phyloP scores from a whole-genome alignment of 2,797 vertebrate species.

The Amniataba percoides region DNA sequence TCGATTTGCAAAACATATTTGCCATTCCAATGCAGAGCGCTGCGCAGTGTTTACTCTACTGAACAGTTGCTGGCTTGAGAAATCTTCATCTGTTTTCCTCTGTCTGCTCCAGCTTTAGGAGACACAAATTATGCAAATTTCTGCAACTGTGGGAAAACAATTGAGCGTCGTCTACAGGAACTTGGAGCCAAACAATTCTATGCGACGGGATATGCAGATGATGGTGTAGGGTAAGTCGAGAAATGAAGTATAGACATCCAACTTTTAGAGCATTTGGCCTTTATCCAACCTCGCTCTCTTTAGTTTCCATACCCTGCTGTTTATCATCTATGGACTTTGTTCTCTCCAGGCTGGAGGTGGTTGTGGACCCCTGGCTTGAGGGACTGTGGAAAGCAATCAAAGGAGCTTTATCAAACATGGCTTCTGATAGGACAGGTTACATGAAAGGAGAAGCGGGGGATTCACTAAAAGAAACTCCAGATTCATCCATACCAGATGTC shows the following conservation, averaged over 20 bases:
- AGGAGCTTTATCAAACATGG: constrained; percentile 83
- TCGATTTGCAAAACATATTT: constrained; percentile 28
- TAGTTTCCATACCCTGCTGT: not conserved
- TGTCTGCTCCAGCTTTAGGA: constrained; percentile 88
- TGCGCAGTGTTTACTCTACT: constrained; percentile 29
- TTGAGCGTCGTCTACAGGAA: constrained; percentile 90
- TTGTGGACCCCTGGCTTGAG: constrained; percentile 95
- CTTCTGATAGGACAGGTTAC: constrained; percentile 51
- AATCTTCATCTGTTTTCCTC: constrained; percentile 32
- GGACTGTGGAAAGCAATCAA: constrained; percentile 93
- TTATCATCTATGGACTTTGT: constrained; percentile 17
- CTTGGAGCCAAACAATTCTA: constrained; percentile 94
- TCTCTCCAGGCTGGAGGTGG: constrained; percentile 90
- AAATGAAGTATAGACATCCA: not conserved
- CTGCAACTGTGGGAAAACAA: constrained; percentile 95
- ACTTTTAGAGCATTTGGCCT: not conserved
- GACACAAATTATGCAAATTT: constrained; percentile 96
- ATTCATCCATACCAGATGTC: constrained; percentile 63
- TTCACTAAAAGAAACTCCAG: constrained; percentile 17
- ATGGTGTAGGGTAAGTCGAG: constrained; percentile 92
- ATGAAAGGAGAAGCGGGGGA: constrained; percentile 13
- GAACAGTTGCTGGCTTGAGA: constrained; percentile 20
- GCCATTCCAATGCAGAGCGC: not conserved
- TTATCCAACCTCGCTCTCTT: not conserved
- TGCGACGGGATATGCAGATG: constrained; percentile 93